Conservation (phyloP, 2,797 vertebrate genomes). For the Coluber constrictor region DNA sequence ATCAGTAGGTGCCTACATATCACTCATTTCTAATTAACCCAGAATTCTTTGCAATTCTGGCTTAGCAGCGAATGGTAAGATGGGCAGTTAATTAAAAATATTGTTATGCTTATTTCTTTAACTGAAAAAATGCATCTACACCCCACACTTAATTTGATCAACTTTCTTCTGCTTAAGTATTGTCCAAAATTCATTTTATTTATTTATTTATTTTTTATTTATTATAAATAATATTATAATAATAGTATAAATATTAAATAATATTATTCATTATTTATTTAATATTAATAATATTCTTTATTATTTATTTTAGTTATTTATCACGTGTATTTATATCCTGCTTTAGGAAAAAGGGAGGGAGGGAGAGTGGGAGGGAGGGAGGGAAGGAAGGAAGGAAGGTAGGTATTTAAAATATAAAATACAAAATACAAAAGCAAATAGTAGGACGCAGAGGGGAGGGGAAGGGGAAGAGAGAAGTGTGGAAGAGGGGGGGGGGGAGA, state of each 20-base stretch:
- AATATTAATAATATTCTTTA: too few relatives aligned
- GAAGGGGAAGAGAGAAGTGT: neutral
- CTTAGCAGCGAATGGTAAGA: neutral
- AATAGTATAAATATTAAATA: too few relatives aligned
- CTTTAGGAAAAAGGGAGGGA: neutral
- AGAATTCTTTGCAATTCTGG: neutral
- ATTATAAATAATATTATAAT: too few relatives aligned
- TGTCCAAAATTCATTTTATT: neutral
- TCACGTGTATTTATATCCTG: neutral
- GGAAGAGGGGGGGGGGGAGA: too few relatives aligned
- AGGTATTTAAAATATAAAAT: too few relatives aligned
- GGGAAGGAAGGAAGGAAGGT: neutral
- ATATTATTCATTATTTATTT: too few relatives aligned
- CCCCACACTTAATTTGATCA: neutral
- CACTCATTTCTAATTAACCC: neutral
- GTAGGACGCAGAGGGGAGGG: too few relatives aligned
- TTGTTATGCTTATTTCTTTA: neutral
- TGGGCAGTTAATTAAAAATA: neutral
- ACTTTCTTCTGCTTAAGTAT: neutral
- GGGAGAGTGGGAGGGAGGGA: too few relatives aligned
- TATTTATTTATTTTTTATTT: neutral
- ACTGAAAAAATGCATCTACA: neutral
- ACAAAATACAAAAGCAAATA: too few relatives aligned
- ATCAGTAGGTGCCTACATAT: neutral
- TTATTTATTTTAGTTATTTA: neutral